Evolutionary conservation across 2,797 vertebrate species (phyloP), one percentile per base, ranked within the genome.

Genomic region (Uromys caudimaculatus): DNA sequence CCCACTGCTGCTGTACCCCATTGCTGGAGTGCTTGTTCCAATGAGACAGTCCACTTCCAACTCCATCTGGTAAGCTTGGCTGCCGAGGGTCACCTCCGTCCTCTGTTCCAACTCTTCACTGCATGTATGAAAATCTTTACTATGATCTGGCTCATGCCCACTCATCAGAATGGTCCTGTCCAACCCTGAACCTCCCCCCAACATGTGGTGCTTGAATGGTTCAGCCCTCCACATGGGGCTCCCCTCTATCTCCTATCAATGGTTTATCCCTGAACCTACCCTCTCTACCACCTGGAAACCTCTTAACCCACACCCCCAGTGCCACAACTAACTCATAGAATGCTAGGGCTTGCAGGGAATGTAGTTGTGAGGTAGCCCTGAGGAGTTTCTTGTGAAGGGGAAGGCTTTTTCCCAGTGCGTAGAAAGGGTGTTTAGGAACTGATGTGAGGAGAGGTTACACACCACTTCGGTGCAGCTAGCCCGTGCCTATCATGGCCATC

Each of bases 51-150:
- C 85, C 89, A 95, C 89, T 95, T n/a, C 93, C 79, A 83, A 82
- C 91, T 93, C 92, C 96, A 96, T 92, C 91, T 95, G 97, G 98
- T 98, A 98, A 98, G 98, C 97, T 52, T 56, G 81, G 38, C 85
- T 44, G 27, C 86, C 52, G 50, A 67, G 54, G 64, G 89, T 8
- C 62, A 77, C 32, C 64, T 35, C 35, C 7, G 50, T 3, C 14
- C 32, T 12, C 52, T 0, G 38, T 35, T 78, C 77, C 76, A 47
- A 21, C 73, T 90, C 78, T 76, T 35, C 2, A 76, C 60, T 13
- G 58, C 60, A 79, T 85, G 75, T 54, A 81, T 81, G 60, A 83
- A 85, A 75, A 79, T 78, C 54, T 44, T 69, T 95, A 60, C 35
- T 87, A 29, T 54, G 75, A 88, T 90, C 44, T 96, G 62, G 69